Base-by-base conservation (phyloP, 2,113 vertebrate species). In the Guaruba guarouba region DNA sequence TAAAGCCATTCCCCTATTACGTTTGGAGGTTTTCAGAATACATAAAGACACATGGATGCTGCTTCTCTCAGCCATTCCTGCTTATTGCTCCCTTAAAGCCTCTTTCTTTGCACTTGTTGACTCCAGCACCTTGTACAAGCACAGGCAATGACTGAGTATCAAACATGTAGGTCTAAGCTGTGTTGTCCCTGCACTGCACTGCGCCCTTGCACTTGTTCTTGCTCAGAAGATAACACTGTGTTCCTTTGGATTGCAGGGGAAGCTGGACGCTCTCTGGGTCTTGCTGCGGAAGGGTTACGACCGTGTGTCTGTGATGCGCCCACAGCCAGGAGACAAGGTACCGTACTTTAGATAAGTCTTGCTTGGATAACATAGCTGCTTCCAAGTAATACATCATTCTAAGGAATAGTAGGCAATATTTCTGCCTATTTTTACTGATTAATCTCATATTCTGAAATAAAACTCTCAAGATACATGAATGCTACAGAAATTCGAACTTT, bases 241-340 rank as follows among this genome's bases (percentile, higher is more conserved):
- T 93, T 66, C 97, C 24, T 92, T 96, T 91, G 46, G 61, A 24
- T 97, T 97, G 16, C 95, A 99, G 99, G 99, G 99, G 68, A 99
- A 99, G 95, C 92, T 99, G 90, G 99, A 99, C 69, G 99, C 99
- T 57, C 96, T 99, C 89, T 99, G 99, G 99, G 98, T 99, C 14
- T 97, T 99, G 63, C 96, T 99, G 94, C 96, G 98, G 95, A 99
- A 98, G 96, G 99, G 99, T 44, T 99, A 99, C 7, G 98, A 99
- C 95, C 99, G 99, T 3, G 99, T 99, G 39, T 99, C 99, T 1
- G 98, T 99, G 77, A 99, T 99, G 99, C 98, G 99, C 86, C 99
- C 99, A 18, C 99, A 99, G 77, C 99, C 99, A 2, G 99, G 99
- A 96, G 99, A 99, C 97, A 99, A 99, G 99, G 99, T 99, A 99